Percentiles rank a stretch among this genome's conserved stretches.
These are phyloP conservation scores for Thripadectes ignobilis DNA, from an alignment of 2,797 vertebrate genomes.

Conservation along the genomic window DNA sequence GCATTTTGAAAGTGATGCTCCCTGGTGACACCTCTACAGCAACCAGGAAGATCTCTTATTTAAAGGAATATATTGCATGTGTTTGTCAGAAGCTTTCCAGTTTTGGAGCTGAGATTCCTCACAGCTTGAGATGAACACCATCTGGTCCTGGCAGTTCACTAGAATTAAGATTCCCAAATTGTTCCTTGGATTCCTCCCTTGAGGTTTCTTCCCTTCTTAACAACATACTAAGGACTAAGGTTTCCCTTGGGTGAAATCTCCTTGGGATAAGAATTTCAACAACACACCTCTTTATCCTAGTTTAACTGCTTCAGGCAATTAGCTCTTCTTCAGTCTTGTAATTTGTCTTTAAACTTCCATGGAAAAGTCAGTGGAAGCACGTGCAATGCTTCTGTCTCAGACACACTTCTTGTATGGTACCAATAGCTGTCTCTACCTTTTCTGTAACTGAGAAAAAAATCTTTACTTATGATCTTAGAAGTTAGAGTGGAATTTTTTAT, in stretches of 20 bases:
- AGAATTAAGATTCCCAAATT: neutral
- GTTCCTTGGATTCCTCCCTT: neutral
- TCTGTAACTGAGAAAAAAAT: neutral
- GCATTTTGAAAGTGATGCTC: neutral
- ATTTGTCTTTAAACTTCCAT: neutral
- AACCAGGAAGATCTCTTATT: neutral
- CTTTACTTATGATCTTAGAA: neutral
- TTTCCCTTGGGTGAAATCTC: neutral
- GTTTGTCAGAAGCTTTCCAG: constrained; percentile 25
- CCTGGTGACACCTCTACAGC: neutral
- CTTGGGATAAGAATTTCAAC: neutral
- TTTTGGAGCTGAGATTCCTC: constrained; percentile 13
- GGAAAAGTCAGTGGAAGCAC: neutral
- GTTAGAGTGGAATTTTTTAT: neutral
- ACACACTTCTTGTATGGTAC: neutral
- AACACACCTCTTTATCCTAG: neutral
- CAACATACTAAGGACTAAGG: neutral
- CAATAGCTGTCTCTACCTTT: neutral
- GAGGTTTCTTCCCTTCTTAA: constrained; percentile 7
- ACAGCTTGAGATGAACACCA: constrained; percentile 27
- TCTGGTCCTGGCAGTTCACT: constrained; percentile 38
- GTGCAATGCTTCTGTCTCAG: neutral
- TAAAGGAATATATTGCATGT: constrained; percentile 13
- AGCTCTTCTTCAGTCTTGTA: neutral
- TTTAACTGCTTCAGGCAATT: neutral